A percentile compares a stretch with the other conserved stretches of the same genome.
Conservation (phyloP, 2,888 invertebrate genomes). For the Hofmannophila pseudospretella region DNA sequence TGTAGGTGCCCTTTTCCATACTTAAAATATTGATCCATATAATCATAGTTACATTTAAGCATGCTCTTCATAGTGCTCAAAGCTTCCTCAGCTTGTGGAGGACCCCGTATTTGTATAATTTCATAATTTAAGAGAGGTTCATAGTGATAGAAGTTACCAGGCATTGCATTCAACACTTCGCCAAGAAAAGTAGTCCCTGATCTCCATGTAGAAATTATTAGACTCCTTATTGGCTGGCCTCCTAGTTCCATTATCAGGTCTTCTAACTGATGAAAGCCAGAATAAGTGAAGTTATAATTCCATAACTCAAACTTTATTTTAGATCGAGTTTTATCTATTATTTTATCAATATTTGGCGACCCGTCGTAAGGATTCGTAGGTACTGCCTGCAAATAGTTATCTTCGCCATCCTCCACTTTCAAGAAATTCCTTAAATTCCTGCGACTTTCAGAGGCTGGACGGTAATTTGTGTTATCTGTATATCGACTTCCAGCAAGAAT, state of each 20-base stretch:
- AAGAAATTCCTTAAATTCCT: conserved; percentile 71
- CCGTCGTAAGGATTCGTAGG: conserved; percentile 60
- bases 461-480: conserved; percentile 72
- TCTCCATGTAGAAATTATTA: conserved; percentile 93
- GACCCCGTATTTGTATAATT: conserved; percentile 88
- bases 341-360: conserved; percentile 52
- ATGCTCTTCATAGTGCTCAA: conserved; percentile 83
- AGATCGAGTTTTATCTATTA: conserved; percentile 53
- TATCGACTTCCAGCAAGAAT: conserved; percentile 76
- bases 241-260: conserved; percentile 83
- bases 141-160: conserved; percentile 93
- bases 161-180: conserved; percentile 89
- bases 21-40: conserved; percentile 85
- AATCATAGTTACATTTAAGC: conserved; percentile 86
- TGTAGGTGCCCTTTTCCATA: conserved; percentile 87
- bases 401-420: conserved; percentile 78
- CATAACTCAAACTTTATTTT: conserved; percentile 59
- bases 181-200: conserved; percentile 94
- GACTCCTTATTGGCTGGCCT: conserved; percentile 85
- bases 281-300: conserved; percentile 53
- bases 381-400: conserved; percentile 38
- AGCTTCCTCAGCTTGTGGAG: conserved; percentile 83
- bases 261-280: conserved; percentile 74
- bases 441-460: conserved; percentile 60
- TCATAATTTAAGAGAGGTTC: conserved; percentile 91